Conservation (phyloP, 1,140 invertebrate genomes). For the Drosophila dunni region DNA sequence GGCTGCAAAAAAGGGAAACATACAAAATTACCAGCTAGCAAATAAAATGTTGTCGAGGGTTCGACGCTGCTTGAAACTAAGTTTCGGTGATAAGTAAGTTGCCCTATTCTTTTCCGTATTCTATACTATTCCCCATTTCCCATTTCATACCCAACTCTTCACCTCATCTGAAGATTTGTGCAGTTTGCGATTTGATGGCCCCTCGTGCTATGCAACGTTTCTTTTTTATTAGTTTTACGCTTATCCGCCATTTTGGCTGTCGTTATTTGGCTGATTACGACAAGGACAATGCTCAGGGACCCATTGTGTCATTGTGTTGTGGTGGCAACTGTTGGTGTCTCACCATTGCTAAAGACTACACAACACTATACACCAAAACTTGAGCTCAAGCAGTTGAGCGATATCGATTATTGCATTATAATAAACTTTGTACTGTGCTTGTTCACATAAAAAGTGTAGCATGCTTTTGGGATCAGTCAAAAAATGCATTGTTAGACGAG, state of each 20-base stretch:
- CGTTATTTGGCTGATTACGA: slow-evolving; percentile 79
- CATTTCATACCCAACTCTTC: neutral
- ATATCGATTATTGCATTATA: slow-evolving; percentile 1
- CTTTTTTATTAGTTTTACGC: slow-evolving; percentile 77
- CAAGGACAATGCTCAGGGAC: slow-evolving; percentile 57
- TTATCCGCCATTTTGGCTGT: slow-evolving; percentile 76
- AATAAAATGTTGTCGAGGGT: slow-evolving; percentile 81
- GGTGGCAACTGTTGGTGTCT: slow-evolving; percentile 17
- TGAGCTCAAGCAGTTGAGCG: neutral
- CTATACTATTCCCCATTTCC: neutral
- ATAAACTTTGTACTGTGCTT: neutral
- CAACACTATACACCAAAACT: slow-evolving; percentile 28
- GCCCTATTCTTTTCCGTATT: neutral
- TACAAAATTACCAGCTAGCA: slow-evolving; percentile 76
- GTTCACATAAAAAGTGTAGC: neutral
- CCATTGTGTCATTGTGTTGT: slow-evolving; percentile 9
- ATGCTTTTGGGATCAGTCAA: neutral
- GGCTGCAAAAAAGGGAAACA: slow-evolving; percentile 63
- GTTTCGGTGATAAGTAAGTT: slow-evolving; percentile 59
- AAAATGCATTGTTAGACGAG: neutral
- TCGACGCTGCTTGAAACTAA: slow-evolving; percentile 65
- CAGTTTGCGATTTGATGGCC: slow-evolving; percentile 59
- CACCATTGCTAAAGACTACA: slow-evolving; percentile 1
- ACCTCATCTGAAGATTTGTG: slow-evolving; percentile 41
- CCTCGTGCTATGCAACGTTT: slow-evolving; percentile 64